Evolutionary conservation across 2,113 vertebrate genomes (phyloP).

Genomic region (Labeo catla): DNA sequence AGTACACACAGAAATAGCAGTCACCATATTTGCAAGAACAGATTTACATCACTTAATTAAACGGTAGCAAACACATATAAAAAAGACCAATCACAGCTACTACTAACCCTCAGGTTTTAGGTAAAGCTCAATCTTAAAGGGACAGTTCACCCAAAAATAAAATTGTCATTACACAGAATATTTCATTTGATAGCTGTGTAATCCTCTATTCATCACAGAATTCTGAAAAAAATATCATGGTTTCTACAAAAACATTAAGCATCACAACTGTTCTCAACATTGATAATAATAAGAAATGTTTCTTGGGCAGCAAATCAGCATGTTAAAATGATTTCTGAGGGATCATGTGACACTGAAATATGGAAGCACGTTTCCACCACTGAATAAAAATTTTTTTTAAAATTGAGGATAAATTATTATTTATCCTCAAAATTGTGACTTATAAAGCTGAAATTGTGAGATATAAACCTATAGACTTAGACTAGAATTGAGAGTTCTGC

Average conservation of each 20-base stretch:
- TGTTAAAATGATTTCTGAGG: not conserved
- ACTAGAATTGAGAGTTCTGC: no score
- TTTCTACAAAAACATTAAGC: not conserved
- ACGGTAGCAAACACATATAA: not conserved
- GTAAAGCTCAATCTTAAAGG: not conserved
- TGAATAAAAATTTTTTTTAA: no score
- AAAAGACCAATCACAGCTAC: not conserved
- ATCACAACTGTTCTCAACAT: not conserved
- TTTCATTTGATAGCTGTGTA: not conserved
- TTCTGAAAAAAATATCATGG: no score
- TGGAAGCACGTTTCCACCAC: no score
- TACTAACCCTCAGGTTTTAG: not conserved
- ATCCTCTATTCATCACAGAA: not conserved
- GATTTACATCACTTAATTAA: not conserved
- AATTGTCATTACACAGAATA: not conserved
- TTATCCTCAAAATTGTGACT: no score
- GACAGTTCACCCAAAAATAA: not conserved
- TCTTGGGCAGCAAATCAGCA: not conserved
- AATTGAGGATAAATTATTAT: no score
- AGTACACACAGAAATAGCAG: not conserved
- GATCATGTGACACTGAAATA: not conserved
- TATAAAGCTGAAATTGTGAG: no score
- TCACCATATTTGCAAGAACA: not conserved
- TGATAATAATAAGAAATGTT: not conserved
- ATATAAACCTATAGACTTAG: no score